These are phyloP conservation scores for Labeo catla DNA, from an alignment of 2,113 vertebrate species.

Conservation along the genomic window DNA sequence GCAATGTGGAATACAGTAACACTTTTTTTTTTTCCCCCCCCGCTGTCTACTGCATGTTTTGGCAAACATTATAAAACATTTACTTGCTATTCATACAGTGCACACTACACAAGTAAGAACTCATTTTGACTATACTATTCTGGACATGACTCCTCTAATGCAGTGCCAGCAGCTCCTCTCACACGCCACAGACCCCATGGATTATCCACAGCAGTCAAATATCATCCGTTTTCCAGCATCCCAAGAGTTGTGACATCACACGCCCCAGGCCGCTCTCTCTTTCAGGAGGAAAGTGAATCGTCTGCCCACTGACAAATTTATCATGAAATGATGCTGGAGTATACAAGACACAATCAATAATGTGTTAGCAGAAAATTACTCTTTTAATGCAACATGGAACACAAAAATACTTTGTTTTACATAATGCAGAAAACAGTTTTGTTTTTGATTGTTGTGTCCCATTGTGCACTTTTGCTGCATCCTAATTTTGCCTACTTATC, in stretches of 20 bases:
- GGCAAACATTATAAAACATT: not conserved
- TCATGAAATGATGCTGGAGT: slow-evolving; percentile 54
- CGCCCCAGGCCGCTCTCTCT: slow-evolving; percentile 42
- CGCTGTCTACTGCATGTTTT: not conserved
- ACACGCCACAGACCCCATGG: slow-evolving; percentile 37
- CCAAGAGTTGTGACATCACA: slow-evolving; percentile 23
- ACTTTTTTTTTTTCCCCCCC: not conserved
- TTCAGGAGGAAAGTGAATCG: slow-evolving; percentile 40
- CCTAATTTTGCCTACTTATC: too few relatives aligned
- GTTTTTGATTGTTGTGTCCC: not conserved
- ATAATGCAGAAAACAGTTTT: not conserved
- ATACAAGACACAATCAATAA: slow-evolving; percentile 54
- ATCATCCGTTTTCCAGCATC: slow-evolving; percentile 31
- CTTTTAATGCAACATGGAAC: not conserved
- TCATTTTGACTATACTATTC: not conserved
- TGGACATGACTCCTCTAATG: not conserved
- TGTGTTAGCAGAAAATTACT: not conserved
- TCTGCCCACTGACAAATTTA: slow-evolving; percentile 50
- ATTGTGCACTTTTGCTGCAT: too few relatives aligned
- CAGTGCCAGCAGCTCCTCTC: not conserved
- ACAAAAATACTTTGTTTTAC: not conserved
- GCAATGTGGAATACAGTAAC: not conserved
- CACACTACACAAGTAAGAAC: not conserved
- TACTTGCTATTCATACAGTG: not conserved
- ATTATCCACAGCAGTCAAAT: slow-evolving; percentile 49